These are phyloP conservation scores for Pleuronectes platessa DNA, from an alignment of 2,113 vertebrate species.

Conservation along the genomic window DNA sequence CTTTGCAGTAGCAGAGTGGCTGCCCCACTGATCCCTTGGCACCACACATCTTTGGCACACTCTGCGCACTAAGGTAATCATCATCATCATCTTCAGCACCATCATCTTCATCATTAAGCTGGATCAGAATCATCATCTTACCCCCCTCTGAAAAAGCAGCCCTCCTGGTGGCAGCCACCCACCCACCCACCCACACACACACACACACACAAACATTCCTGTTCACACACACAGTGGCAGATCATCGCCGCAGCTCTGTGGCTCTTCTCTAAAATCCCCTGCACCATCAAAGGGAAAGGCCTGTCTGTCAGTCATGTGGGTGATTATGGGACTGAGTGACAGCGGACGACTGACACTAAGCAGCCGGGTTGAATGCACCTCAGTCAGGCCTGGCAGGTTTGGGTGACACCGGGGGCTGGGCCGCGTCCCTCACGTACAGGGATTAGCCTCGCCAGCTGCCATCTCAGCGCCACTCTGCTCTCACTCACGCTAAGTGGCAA, in stretches of 20 bases:
- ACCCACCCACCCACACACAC: slow-evolving; percentile 19
- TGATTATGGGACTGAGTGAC: slow-evolving; percentile 79
- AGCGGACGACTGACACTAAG: slow-evolving; percentile 77
- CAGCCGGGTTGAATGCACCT: slow-evolving; percentile 79
- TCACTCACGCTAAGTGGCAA: slow-evolving; percentile 67
- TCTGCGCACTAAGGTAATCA: slow-evolving; percentile 58
- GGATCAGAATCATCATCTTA: slow-evolving; percentile 77
- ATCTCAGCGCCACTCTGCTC: slow-evolving; percentile 66
- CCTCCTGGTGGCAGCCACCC: slow-evolving; percentile 60
- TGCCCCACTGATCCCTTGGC: slow-evolving; percentile 66
- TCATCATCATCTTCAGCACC: slow-evolving; percentile 37
- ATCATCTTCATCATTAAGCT: slow-evolving; percentile 79
- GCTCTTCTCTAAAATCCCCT: slow-evolving; percentile 72
- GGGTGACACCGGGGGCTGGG: slow-evolving; percentile 78
- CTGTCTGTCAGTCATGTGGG: slow-evolving; percentile 82
- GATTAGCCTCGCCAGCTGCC: slow-evolving; percentile 77
- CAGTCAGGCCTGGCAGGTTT: slow-evolving; percentile 80
- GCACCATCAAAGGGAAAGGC: slow-evolving; percentile 77
- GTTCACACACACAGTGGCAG: slow-evolving; percentile 31
- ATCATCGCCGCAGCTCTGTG: slow-evolving; percentile 65
- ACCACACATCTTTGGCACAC: slow-evolving; percentile 49
- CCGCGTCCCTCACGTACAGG: slow-evolving; percentile 70
- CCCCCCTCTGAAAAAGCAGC: slow-evolving; percentile 42
- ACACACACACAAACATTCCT: slow-evolving; percentile 19
- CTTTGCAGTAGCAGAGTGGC: slow-evolving; percentile 60